Evolutionary conservation across 2,797 vertebrate species (phyloP), one percentile per base, ranked within the genome.

Genomic region (Mallotus villosus): DNA sequence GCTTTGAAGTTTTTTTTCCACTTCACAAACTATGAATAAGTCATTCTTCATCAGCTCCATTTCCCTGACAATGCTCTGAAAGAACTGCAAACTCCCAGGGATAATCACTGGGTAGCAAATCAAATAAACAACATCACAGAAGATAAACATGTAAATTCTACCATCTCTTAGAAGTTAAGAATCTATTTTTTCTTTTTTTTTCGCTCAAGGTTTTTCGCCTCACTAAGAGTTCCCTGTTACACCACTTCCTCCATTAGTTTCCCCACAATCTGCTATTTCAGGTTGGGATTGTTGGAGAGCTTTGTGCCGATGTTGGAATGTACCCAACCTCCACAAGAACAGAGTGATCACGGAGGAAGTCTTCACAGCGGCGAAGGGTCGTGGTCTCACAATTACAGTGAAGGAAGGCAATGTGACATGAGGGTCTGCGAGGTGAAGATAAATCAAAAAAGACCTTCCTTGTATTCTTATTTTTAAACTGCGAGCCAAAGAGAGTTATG

Each of bases 231-330:
- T 49, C 22, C 24, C 37, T 65, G 12, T 65, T 46, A 65, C 63
- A 65, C 21, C n/a, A 49, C 25, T 72, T 76, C 70, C 74, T 59
- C 29, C 29, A 68, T 19, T 41, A 68, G 70, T 58, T 76, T 72
- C 63, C 63, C 74, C 70, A 76, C 64, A 63, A 66, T 65, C 62
- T 67, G 64, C 70, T 76, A 72, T 72, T 72, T 72, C 74, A 63
- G 70, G 67, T 66, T 57, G 55, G 63, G 53, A 71, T 76, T 76
- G 74, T 76, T 72, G 69, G 41, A 71, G 17, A 8, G 32, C 57
- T 63, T 71, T 60, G 17, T 63, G 34, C 58, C 58, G 14, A 6
- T 25, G 32, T 63, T 75, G 73, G 73, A 71, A 14, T 6, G 2
- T 29, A 17, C 41, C 70, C 77, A 78, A 69, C 22, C 57, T 24